Evolutionary conservation across 2,113 vertebrate species (phyloP), one percentile per base, ranked within the genome.

Genomic region (Tetrao urogallus): DNA sequence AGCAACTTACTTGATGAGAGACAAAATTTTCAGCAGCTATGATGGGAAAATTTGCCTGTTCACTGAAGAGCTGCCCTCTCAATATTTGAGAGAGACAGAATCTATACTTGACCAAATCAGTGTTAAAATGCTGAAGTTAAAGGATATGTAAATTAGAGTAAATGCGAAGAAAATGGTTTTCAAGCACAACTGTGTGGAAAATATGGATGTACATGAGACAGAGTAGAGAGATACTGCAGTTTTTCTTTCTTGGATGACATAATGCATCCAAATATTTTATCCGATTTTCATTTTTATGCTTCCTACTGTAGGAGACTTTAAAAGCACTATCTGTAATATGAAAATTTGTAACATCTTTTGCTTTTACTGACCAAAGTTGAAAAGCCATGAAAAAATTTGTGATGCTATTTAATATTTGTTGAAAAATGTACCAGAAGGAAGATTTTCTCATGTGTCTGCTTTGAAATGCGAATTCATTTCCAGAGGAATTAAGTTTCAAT

Each of bases 131-230:
- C 47, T 56, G 17, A 65, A 3, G 79, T 69, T 58, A 80, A 86
- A 67, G 34, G 30, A 48, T 2, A 6, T 0, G 0, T 48, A 54
- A 58, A 1, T 0, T 45, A 50, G 7, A 63, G 73, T 66, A 76
- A 86, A 83, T 11, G 24, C 66, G 42, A 83, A 71, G 40, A 60
- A 82, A 88, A 80, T 63, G 76, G 36, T 57, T 79, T 80, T 82
- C 34, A 80, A 54, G 48, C 19, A 45, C 4, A 82, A 27, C 10
- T 43, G 24, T n/a, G 63, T 79, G 34, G 52, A 66, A 76, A 28
- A 52, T n/a, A 34, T 2, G 27, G 22, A 64, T 63, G 10, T 36
- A 45, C 76, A 15, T 5, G 13, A 71, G 65, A 43, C 67, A 80
- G 45, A 63, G 42, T 11, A 79, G 64, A 86, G 50, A 76, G 25